Evolutionary conservation across 2,113 vertebrate genomes (phyloP).

Genomic region (Theristicus caerulescens): DNA sequence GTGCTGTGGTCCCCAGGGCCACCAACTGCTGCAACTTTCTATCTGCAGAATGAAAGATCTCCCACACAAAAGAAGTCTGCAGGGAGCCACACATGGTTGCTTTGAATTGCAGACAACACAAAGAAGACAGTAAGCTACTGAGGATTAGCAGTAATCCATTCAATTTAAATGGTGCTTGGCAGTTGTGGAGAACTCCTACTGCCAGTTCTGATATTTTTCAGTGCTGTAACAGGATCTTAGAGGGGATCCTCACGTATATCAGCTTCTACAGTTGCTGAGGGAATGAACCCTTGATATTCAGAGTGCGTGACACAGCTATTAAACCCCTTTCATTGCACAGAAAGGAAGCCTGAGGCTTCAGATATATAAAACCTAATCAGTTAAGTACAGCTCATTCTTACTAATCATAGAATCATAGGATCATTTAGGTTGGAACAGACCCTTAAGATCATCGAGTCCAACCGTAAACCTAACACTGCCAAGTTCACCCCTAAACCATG

Average conservation of each 20-base stretch:
- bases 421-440: background rate
- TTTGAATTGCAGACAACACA: background rate
- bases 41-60: background rate
- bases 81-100: background rate
- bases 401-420: background rate
- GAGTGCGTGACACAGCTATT: background rate
- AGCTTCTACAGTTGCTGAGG: background rate
- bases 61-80: background rate
- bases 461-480: background rate
- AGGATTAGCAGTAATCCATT: background rate
- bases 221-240: background rate
- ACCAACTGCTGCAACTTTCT: background rate
- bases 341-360: background rate
- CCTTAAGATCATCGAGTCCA: background rate
- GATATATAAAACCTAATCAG: background rate
- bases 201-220: background rate
- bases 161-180: background rate
- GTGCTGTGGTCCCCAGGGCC: background rate
- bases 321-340: background rate
- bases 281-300: background rate
- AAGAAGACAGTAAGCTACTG: background rate
- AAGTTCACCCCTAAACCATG: background rate
- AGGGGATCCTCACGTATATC: background rate
- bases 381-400: background rate
- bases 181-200: background rate